phyloP scores from a whole-genome alignment of 2,797 vertebrate species.

The Alca torda region DNA sequence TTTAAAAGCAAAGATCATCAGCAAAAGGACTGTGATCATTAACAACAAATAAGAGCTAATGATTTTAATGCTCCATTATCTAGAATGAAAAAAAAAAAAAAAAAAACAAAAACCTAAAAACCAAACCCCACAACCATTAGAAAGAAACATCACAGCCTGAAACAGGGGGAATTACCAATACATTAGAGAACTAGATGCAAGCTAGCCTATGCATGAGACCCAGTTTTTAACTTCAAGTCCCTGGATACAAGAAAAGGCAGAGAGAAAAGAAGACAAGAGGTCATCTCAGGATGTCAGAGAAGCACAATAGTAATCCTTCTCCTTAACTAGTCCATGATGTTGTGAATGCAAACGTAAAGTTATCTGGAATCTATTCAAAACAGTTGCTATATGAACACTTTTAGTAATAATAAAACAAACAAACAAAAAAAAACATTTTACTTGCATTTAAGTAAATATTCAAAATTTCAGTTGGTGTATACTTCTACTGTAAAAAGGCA shows the following conservation, averaged over 20 bases:
- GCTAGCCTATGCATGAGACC: background rate
- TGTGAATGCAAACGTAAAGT: background rate
- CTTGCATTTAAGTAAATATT: background rate
- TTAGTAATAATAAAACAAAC: background rate
- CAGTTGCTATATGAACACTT: background rate
- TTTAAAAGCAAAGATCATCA: slow-evolving; percentile 18
- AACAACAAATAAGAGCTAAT: background rate
- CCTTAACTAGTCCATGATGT: background rate
- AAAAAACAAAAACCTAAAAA: rapidly evolving
- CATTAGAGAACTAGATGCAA: background rate
- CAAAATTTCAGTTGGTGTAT: background rate
- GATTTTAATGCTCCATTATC: slow-evolving; percentile 2
- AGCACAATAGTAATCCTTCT: background rate
- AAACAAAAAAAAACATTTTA: background rate
- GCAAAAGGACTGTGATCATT: background rate
- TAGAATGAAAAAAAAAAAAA: background rate
- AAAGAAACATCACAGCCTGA: background rate
- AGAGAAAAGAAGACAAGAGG: background rate
- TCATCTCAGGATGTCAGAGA: background rate
- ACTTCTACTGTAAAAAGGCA: background rate
- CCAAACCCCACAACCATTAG: background rate
- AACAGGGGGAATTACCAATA: background rate
- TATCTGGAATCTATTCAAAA: background rate
- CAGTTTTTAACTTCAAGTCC: background rate
- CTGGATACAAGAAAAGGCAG: background rate